Base-by-base conservation (phyloP, 2,888 invertebrate species). In the Tiliacea aurago region DNA sequence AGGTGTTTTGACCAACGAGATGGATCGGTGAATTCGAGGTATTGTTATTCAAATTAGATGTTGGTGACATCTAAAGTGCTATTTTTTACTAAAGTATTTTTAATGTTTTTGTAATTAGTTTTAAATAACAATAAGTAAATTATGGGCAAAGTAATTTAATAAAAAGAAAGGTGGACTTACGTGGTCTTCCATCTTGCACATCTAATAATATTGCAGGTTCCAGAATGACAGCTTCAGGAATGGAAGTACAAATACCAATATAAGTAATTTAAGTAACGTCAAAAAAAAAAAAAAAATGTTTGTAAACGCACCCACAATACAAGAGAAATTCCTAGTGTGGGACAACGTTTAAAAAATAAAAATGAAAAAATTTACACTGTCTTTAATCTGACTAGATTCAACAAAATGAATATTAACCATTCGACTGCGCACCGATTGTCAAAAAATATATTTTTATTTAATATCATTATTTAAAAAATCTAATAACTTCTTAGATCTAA, bases 1-100 rank as follows among this genome's bases (percentile, higher is more conserved):
- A 63, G 43, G 70, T 70, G 79, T 62, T 77, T 51, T 78, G 68
- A 66, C 7, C 49, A 62, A 20, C 47, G 77, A 67, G 58, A 81
- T 79, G 77, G 67, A 43, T 77, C 63, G 51, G 49, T 77, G 63
- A 37, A 33, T 81, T 56, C 33, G 20, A 45, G 55, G 33, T 82
- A 15, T 78, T 80, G 83, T 71, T 33, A 68, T 81, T 53, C 4
- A 59, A 70, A 79, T 70, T 53, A 18, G 5, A 55, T 49, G 23
- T 28, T 47, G 1, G 33, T 58, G 33, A 9, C 56, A 62, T 45
- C 13, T 47, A 47, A 55, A 45, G 2, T 37, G 43, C 4, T 18
- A 20, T 15, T 58, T 76, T 76, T 45, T 28, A 28, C 0, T 20
- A 33, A 33, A 28, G 4, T 6, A 13, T 23, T n/a, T 37, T 33